phyloP scores from a whole-genome alignment of 2,113 vertebrate species.

The Cyanistes caeruleus region DNA sequence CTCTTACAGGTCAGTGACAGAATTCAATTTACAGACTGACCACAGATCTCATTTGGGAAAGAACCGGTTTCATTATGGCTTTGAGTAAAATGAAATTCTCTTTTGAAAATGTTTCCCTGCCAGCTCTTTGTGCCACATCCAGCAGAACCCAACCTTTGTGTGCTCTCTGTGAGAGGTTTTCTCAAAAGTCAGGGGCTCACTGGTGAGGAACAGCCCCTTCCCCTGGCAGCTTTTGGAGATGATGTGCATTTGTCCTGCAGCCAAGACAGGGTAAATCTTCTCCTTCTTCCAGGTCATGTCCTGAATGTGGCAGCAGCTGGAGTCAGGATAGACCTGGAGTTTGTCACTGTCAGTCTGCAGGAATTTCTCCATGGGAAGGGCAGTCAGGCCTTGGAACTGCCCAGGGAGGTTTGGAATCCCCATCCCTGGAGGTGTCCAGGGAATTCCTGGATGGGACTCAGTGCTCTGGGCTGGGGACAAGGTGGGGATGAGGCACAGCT shows the following conservation, averaged over 20 bases:
- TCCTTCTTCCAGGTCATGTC: neutral
- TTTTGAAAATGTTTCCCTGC: neutral
- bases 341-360: rapidly evolving
- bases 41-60: neutral
- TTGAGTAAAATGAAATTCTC: neutral
- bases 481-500: neutral
- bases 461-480: neutral
- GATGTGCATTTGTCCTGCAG: neutral
- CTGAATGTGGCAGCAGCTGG: neutral
- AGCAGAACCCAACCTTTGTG: neutral
- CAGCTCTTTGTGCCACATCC: neutral
- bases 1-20: slow-evolving; percentile 27
- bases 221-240: neutral
- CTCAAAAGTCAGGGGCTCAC: neutral
- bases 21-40: slow-evolving; percentile 13
- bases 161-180: neutral
- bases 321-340: neutral
- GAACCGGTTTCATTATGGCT: neutral
- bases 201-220: neutral
- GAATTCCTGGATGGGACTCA: neutral
- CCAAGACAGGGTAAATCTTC: neutral
- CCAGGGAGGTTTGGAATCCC: neutral
- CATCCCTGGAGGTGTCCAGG: neutral
- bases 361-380: neutral
- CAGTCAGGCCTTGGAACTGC: neutral